Conservation (phyloP, 2,113 vertebrate genomes). For the Gila orcuttii region DNA sequence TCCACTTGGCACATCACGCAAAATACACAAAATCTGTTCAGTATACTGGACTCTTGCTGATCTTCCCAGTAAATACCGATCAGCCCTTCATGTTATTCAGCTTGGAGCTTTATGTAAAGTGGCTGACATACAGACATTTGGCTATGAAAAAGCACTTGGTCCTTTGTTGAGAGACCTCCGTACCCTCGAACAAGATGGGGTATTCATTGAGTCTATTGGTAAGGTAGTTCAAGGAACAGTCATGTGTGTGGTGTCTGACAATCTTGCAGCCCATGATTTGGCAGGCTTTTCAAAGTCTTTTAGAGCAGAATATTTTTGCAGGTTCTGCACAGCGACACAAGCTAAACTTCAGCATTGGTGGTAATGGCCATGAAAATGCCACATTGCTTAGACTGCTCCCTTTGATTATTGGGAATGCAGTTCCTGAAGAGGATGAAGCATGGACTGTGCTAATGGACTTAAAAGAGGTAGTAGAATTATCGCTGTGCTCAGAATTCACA, state of each 20-base stretch:
- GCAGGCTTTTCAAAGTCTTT: not conserved
- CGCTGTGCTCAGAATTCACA: not conserved
- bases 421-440: not conserved
- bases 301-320: not conserved
- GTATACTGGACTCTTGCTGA: slow-evolving; percentile 55
- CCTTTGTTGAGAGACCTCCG: slow-evolving; percentile 52
- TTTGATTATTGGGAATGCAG: not conserved
- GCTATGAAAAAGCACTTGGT: slow-evolving; percentile 45
- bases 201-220: slow-evolving; percentile 50
- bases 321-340: not conserved
- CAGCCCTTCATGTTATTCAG: slow-evolving; percentile 45
- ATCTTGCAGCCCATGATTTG: not conserved
- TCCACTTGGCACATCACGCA: not conserved
- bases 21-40: slow-evolving; percentile 2
- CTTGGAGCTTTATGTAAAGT: slow-evolving; percentile 1
- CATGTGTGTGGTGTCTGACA: slow-evolving; percentile 8
- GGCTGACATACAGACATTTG: slow-evolving; percentile 29
- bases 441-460: not conserved
- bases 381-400: not conserved
- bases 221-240: slow-evolving; percentile 46
- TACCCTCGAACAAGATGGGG: slow-evolving; percentile 46
- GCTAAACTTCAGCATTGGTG: not conserved
- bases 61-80: slow-evolving; percentile 49
- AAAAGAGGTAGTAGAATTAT: not conserved
- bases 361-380: not conserved